Base-by-base conservation (phyloP, 2,888 invertebrate species). In the Eupithecia exiguata region DNA sequence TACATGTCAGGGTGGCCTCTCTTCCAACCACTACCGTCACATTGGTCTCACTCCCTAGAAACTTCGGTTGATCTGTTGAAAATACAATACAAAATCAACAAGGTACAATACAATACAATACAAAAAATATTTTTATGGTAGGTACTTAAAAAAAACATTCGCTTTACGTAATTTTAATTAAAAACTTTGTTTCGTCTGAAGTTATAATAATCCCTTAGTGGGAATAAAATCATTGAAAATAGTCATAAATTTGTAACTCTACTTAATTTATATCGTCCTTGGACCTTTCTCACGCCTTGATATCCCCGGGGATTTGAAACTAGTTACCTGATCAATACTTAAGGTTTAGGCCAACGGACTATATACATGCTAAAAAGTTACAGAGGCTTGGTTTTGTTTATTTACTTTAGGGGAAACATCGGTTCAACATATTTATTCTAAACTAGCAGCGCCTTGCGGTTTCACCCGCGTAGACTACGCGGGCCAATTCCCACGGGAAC, bases 1-100 rank as follows among this genome's bases (percentile, higher is more conserved):
- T 86, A 77, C 92, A 92, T 16, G 85, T 86, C n/a, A 92, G 86
- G 2, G 87, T 86, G 6, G 91, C 90, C 69, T 92, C 92, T 72
- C 92, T 81, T 1, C 92, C 92, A 4, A 88, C 84, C 0, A 92
- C 90, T 36, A 89, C 91, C 0, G 92, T 91, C 61, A 88, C 84
- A 78, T 91, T 92, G 0, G 87, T 84, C 43, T 88, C 88, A 14
- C 76, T 77, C 1, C 88, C 88, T 67, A 89, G 76, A 78, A 92
- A 89, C 72, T 80, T 86, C 0, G 92, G 91, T 40, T 81, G 86
- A 80, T 90, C 92, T 92, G 88, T 66, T 76, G 80, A 80, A 82
- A 68, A 68, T 78, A 66, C 5, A 68, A 35, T 12, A 46, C 18
- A 66, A n/a, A 21, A 36, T 18, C 53, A 53, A 36, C 65, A 36